Evolutionary conservation across 2,113 vertebrate genomes (phyloP), one percentile per base, ranked within the genome.

Genomic region (Lasiurus cinereus): DNA sequence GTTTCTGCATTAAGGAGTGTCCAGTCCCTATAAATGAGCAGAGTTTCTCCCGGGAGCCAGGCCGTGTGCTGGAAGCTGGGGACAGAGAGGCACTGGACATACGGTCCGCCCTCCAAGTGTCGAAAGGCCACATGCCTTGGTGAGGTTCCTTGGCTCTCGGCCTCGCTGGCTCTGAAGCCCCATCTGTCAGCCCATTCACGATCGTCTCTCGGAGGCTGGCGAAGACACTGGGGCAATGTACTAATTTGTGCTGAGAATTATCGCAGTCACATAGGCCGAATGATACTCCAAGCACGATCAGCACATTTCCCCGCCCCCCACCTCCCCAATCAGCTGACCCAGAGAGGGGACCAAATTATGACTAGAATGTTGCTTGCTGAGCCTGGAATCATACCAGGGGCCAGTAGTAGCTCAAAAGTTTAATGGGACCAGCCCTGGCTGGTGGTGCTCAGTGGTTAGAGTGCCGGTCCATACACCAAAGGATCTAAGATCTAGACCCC

Each of bases 201-300:
- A 76, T 48, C 22, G 83, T 39, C 31, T 52, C 24, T 83, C 31
- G 69, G 69, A 73, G 33, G 54, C 48, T 92, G 29, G 87, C 50
- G 70, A 87, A 74, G 70, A 91, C 93, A 92, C 6, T 33, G 27
- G 67, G 70, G 88, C 22, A 27, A 52, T 73, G 52, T 48, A 66
- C 64, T 64, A 87, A 83, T 79, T 93, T 89, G 56, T 43, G 74
- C 43, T 72, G 46, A 87, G 84, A 89, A 93, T 90, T 10, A 74
- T 50, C 70, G 39, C 39, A 91, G 77, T 82, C n/a, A 39, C 62
- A 15, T 31, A 54, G 54, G 84, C 50, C 76, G 69, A 52, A 27
- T 11, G 73, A 62, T 84, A 21, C 19, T 66, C 43, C 31, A 78
- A 62, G 48, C 39, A n/a, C 39, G 52, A 66, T 73, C 52, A 88